Percentiles rank a stretch among this genome's conserved stretches.
These are phyloP conservation scores for Hestina assimilis DNA, from an alignment of 1,140 invertebrate genomes.

Conservation along the genomic window DNA sequence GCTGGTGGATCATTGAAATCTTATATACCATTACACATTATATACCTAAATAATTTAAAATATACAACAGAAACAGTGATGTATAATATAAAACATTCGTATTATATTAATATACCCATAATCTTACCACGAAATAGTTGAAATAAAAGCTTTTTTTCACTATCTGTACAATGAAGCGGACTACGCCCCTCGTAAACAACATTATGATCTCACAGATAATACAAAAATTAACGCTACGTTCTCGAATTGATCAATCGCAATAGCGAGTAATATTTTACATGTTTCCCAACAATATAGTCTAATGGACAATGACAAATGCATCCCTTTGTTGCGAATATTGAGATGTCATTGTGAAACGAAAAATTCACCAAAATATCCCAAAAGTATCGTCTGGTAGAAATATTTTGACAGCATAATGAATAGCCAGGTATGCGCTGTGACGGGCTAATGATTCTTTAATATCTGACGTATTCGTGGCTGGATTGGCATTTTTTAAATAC, in stretches of 20 bases:
- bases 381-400: constrained; percentile 58
- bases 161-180: not conserved
- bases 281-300: constrained; percentile 63
- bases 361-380: constrained; percentile 63
- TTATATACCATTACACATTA: no score
- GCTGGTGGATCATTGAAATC: no score
- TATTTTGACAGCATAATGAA: constrained; percentile 76
- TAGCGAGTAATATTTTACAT: constrained; percentile 51
- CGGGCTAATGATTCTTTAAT: constrained; percentile 66
- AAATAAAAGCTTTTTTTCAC: not conserved
- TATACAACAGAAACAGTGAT: no score
- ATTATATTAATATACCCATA: no score
- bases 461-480: constrained; percentile 7
- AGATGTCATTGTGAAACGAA: constrained; percentile 70
- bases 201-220: not conserved
- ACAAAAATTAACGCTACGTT: constrained; percentile 6
- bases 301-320: constrained; percentile 77
- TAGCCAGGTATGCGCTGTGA: constrained; percentile 54
- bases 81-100: no score
- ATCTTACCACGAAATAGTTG: not conserved
- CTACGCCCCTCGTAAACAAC: not conserved
- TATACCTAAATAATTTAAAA: no score
- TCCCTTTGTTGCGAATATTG: constrained; percentile 64
- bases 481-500: constrained; percentile 12
- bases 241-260: constrained; percentile 28